These are phyloP conservation scores for Eilema griseolum DNA, from an alignment of 2,888 invertebrate genomes.

Conservation along the genomic window DNA sequence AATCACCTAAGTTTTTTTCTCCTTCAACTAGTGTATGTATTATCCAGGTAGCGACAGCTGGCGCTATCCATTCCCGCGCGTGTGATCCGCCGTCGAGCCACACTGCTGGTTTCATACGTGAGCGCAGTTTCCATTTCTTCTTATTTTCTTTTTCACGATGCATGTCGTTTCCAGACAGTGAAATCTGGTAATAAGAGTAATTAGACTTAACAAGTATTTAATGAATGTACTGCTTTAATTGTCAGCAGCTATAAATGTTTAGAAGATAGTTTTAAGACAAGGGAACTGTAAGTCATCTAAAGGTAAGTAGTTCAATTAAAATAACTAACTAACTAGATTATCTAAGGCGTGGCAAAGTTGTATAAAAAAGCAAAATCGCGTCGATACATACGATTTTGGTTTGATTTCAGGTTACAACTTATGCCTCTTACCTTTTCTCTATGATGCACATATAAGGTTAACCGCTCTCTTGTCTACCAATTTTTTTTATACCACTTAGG, in stretches of 20 bases:
- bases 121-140: slow-evolving; percentile 82
- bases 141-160: slow-evolving; percentile 55
- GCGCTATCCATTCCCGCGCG: slow-evolving; percentile 93
- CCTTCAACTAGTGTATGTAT: slow-evolving; percentile 89
- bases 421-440: no score
- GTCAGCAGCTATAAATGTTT: neutral
- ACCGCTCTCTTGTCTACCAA: no score
- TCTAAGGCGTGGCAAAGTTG: no score
- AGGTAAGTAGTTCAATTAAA: neutral
- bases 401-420: no score
- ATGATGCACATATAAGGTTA: no score
- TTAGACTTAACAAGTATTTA: neutral
- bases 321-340: no score
- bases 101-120: slow-evolving; percentile 89
- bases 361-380: no score
- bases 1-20: slow-evolving; percentile 84
- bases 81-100: slow-evolving; percentile 94
- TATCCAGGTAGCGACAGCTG: slow-evolving; percentile 92
- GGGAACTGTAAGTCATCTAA: neutral
- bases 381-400: no score
- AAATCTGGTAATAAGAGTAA: slow-evolving; percentile 61
- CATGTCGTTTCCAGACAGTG: slow-evolving; percentile 71
- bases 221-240: neutral
- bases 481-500: no score
- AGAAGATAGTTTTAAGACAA: neutral